Evolutionary conservation across 37 sponge, comb jelly and placozoan genomes (phyloP), one percentile per base, ranked within the genome.

Genomic region (Halichondria panicea): DNA sequence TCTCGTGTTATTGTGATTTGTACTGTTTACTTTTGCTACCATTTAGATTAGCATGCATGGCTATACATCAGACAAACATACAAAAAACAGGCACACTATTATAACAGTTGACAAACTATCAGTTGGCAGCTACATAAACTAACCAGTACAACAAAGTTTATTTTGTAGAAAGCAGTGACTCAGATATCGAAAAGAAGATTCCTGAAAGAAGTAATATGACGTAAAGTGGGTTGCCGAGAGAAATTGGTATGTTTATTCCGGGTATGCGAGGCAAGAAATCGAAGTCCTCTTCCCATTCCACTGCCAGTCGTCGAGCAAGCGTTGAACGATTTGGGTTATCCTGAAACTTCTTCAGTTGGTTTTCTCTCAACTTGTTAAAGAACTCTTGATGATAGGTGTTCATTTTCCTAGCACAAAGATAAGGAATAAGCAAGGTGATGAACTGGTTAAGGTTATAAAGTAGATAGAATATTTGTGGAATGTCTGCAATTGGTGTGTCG

Each of bases 321-420:
- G 66, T 36, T 18, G 52, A 48, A 18, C 15, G 13, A 15, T 48
- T 15, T 18, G 52, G 15, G 44, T 43, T 6, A 68, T 68, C 24
- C 46, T 15, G 41, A 22, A 44, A 64, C 37, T 35, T 41, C 32
- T 28, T 43, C 4, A 72, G 39, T 35, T 57, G 57, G 18, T 36
- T 7, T 2, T 35, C 22, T 38, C 59, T 72, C 73, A 72, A n/a
- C 22, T 31, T 2, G 22, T 54, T 55, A 42, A 34, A 72, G 57
- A 57, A 72, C 1, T 54, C 25, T 2, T 56, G 57, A 57, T 72
- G 73, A 27, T 72, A 34, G 1, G 39, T 57, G 22, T 72, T 57
- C 58, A 72, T 72, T 37, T 54, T 55, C 57, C 15, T 39, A n/a
- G 59, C 73, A 56, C 73, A 55, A 12, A 72, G 19, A 34, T 57